Percentiles rank a stretch among this genome's conserved stretches.
phyloP scores from a whole-genome alignment of 30 jellyfish, hydroid and myxozoan species.

The Aurelia sp. region DNA sequence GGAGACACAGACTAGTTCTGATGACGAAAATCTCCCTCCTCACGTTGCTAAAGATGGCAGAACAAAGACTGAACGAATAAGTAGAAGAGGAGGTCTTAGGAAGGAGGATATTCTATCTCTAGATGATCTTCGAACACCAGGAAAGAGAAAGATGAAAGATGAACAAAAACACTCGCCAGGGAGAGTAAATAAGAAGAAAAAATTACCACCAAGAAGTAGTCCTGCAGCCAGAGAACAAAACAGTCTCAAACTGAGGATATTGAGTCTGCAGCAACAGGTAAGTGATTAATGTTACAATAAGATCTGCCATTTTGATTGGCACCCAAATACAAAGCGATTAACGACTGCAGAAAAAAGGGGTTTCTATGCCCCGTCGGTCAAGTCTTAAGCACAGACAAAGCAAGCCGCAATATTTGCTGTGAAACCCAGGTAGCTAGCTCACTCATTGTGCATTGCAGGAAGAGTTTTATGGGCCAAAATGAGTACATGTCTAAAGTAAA shows the following conservation, averaged over 20 bases:
- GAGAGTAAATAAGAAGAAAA: background rate
- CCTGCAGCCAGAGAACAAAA: conserved; percentile 68
- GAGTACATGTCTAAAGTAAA: too few relatives aligned
- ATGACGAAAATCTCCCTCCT: conserved; percentile 29
- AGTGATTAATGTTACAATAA: too few relatives aligned
- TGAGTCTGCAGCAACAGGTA: conserved; percentile 78
- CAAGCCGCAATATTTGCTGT: too few relatives aligned
- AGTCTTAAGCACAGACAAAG: too few relatives aligned
- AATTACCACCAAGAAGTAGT: conserved; percentile 59
- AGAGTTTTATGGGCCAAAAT: too few relatives aligned
- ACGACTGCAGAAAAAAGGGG: too few relatives aligned
- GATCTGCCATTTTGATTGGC: too few relatives aligned
- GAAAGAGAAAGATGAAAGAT: background rate
- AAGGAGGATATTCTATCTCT: background rate
- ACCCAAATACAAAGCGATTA: too few relatives aligned
- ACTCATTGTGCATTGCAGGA: too few relatives aligned
- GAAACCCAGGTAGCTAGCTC: too few relatives aligned
- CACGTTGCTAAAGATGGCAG: background rate
- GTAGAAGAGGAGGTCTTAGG: background rate
- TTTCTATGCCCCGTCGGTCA: too few relatives aligned
- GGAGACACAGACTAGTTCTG: conserved; percentile 44
- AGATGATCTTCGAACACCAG: conserved; percentile 14
- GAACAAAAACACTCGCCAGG: conserved; percentile 34
- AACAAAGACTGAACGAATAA: background rate
- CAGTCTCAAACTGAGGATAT: conserved; percentile 64